Evolutionary conservation across 2,888 invertebrate species (phyloP).

Genomic region (Synanthedon tipuliformis): DNA sequence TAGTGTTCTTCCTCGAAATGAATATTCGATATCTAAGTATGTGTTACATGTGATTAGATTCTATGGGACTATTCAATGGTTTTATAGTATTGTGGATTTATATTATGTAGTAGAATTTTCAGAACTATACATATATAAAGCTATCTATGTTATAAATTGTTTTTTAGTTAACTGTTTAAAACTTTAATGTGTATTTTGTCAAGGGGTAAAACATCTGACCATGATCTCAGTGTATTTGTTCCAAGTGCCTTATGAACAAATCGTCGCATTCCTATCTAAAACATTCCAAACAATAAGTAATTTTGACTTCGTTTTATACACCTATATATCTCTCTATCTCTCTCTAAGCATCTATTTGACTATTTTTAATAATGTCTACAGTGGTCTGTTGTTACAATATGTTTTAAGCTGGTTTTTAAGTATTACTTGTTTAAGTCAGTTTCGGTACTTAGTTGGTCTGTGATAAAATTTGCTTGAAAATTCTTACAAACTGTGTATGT

Average conservation of each 20-base stretch:
- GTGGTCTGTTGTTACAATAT: neutral
- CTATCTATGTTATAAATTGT: neutral
- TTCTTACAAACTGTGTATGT: conserved; percentile 6
- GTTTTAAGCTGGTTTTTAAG: neutral
- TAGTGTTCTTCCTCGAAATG: conserved; percentile 30
- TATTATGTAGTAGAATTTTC: conserved; percentile 15
- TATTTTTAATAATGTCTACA: neutral
- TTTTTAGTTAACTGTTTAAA: conserved; percentile 12
- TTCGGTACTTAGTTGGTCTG: conserved; percentile 33
- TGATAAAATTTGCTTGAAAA: conserved; percentile 38
- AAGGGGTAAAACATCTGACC: conserved; percentile 18
- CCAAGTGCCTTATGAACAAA: conserved; percentile 68
- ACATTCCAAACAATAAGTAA: conserved; percentile 32
- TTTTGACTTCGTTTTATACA: conserved; percentile 1
- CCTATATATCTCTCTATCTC: neutral
- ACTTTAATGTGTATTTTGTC: conserved; percentile 11
- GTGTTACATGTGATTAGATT: conserved; percentile 48
- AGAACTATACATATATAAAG: neutral
- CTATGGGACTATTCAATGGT: conserved; percentile 48
- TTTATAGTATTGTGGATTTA: conserved; percentile 29
- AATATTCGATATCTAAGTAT: conserved; percentile 21
- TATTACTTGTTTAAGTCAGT: conserved; percentile 12
- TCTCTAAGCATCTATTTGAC: neutral
- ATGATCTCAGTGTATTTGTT: conserved; percentile 57
- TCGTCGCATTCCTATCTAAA: conserved; percentile 48